Evolutionary conservation across 2,113 vertebrate species (phyloP), one percentile per base, ranked within the genome.

Genomic region (Drymodes brunneopygia): DNA sequence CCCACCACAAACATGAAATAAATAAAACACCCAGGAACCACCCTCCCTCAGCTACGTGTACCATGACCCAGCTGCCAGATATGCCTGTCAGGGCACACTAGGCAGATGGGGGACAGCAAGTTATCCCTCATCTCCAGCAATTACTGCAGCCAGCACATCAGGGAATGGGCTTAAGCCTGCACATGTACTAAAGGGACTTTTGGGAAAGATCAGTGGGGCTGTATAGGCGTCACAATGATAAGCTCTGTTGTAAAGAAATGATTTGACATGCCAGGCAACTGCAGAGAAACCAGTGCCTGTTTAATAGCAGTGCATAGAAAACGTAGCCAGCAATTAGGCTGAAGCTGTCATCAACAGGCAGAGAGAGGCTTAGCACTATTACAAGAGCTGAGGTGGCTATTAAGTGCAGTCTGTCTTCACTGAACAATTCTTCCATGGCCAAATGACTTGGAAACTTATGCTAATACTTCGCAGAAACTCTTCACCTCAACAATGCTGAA

Each of bases 181-280:
- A 96, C 90, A 96, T 95, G 94, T 96, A 95, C 85, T 89, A 84
- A 96, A 96, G 94, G 61, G 94, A 94, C 85, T 95, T 98, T 97
- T 79, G 94, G 95, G 93, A 97, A 95, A 91, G 93, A 96, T 94
- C 96, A 84, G 81, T 71, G 65, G 47, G 82, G 84, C 86, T 95
- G 44, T 77, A 33, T 23, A 47, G 61, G 75, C 15, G 0, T 95
- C 91, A 97, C 97, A 98, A 97, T 97, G 90, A 97, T 95, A 95
- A 97, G 91, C 97, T 98, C 93, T 94, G 91, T 96, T 94, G n/a
- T 84, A 93, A 97, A 97, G 88, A 95, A 97, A 90, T 69, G 5
- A 97, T 96, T 97, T 95, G 91, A 92, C 89, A 87, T 96, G 94
- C 84, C 94, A 98, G 91, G 94, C 94, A 97, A 95, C 93, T 92